These are phyloP conservation scores for Brachypodius melanocephalos DNA, from an alignment of 2,113 vertebrate genomes.

Conservation along the genomic window DNA sequence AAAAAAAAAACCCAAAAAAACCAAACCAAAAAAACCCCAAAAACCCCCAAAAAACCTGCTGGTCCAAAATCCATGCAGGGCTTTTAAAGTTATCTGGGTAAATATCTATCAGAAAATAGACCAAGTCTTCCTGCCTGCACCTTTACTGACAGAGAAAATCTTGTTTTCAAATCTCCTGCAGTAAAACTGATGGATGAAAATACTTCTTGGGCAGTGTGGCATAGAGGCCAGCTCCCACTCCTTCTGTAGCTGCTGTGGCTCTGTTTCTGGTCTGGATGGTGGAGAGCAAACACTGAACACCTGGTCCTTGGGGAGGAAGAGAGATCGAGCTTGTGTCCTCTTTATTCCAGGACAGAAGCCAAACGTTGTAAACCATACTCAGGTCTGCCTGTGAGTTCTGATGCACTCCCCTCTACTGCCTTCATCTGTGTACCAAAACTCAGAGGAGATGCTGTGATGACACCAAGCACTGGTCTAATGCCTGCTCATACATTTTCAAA, in stretches of 20 bases:
- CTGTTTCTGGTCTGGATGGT: neutral
- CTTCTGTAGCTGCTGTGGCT: neutral
- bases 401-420: neutral
- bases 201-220: neutral
- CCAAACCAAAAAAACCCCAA: no score
- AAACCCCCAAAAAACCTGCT: constrained; percentile 12
- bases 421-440: neutral
- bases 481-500: neutral
- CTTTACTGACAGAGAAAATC: neutral
- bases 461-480: neutral
- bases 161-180: neutral
- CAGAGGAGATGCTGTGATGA: neutral
- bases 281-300: neutral
- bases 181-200: neutral
- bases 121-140: neutral
- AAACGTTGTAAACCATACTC: neutral
- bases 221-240: neutral
- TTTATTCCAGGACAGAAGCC: neutral
- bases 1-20: no score
- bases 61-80: neutral
- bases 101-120: neutral
- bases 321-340: neutral
- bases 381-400: neutral
- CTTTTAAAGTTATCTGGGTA: neutral
- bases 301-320: neutral